These are phyloP conservation scores for Pollimyrus isidori DNA, from an alignment of 2,113 vertebrate species.

Conservation along the genomic window DNA sequence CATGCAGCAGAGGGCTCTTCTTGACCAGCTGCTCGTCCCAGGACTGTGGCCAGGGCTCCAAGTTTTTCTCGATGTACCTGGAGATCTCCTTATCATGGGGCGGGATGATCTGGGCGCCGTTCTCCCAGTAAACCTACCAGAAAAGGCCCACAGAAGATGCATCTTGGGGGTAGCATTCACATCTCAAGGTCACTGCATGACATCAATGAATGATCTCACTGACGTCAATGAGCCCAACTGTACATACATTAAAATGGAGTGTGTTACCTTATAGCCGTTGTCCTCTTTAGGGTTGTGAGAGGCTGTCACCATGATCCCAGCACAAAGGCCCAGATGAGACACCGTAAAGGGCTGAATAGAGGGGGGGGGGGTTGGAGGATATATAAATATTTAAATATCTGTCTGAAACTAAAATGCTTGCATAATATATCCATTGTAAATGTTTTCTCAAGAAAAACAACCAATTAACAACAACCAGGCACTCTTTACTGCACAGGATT, in stretches of 20 bases:
- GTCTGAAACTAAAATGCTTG: not conserved
- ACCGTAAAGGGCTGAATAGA: slow-evolving; percentile 80
- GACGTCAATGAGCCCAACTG: too few species aligned
- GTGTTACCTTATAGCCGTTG: slow-evolving; percentile 88
- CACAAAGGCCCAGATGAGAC: slow-evolving; percentile 77
- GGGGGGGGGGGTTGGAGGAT: not conserved
- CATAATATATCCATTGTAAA: not conserved
- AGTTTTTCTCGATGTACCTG: slow-evolving; percentile 76
- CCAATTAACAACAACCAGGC: not conserved
- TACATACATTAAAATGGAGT: too few species aligned
- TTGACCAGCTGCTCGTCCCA: slow-evolving; percentile 73
- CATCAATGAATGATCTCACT: too few species aligned
- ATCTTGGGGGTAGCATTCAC: not conserved
- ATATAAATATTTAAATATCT: not conserved
- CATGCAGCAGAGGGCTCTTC: slow-evolving; percentile 65
- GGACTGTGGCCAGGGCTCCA: slow-evolving; percentile 83
- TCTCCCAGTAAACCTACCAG: slow-evolving; percentile 89
- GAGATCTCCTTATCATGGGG: slow-evolving; percentile 88
- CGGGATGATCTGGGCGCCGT: slow-evolving; percentile 87
- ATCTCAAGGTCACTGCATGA: not conserved
- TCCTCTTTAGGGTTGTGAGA: slow-evolving; percentile 98
- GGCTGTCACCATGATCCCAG: slow-evolving; percentile 93
- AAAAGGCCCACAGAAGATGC: slow-evolving; percentile 9
- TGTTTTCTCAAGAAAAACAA: not conserved
- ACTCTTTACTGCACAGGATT: not conserved